phyloP scores from a whole-genome alignment of 2,797 vertebrate genomes.

The Fistularia tabacaria region DNA sequence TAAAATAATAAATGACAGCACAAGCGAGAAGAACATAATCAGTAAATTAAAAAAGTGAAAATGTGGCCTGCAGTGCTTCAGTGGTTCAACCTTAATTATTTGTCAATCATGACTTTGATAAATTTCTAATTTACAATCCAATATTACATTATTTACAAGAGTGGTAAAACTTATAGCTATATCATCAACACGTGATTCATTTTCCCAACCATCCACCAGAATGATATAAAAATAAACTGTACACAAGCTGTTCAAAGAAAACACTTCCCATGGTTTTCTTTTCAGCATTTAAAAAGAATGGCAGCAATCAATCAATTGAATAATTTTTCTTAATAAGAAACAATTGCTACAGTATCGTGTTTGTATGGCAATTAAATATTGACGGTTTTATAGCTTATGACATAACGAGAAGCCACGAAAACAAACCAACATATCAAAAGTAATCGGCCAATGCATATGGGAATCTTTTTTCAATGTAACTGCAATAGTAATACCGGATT shows the following conservation, averaged over 20 bases:
- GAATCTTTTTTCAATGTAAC: conserved; percentile 58
- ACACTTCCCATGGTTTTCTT: conserved; percentile 74
- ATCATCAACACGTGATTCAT: conserved; percentile 70
- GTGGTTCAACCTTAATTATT: conserved; percentile 69
- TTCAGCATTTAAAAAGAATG: conserved; percentile 80
- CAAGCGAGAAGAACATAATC: conserved; percentile 33
- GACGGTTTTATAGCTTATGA: conserved; percentile 77
- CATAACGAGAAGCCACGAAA: conserved; percentile 74
- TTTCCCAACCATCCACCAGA: conserved; percentile 78
- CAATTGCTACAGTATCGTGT: conserved; percentile 87
- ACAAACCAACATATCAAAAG: conserved; percentile 67
- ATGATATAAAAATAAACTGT: conserved; percentile 90
- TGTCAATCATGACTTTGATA: conserved; percentile 67
- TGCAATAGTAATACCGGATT: conserved; percentile 60
- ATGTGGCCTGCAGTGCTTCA: conserved; percentile 63
- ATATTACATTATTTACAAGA: conserved; percentile 85
- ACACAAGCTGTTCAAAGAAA: conserved; percentile 85
- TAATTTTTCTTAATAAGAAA: conserved; percentile 81
- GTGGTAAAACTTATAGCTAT: conserved; percentile 77
- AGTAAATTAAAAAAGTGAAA: conserved; percentile 46
- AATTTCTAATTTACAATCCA: conserved; percentile 82
- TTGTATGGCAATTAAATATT: conserved; percentile 85
- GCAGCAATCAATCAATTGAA: conserved; percentile 80
- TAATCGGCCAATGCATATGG: conserved; percentile 73
- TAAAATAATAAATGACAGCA: conserved; percentile 36